Evolutionary conservation across 2,888 invertebrate genomes (phyloP), one percentile per base, ranked within the genome.

Genomic region (Pegoplata infirma): DNA sequence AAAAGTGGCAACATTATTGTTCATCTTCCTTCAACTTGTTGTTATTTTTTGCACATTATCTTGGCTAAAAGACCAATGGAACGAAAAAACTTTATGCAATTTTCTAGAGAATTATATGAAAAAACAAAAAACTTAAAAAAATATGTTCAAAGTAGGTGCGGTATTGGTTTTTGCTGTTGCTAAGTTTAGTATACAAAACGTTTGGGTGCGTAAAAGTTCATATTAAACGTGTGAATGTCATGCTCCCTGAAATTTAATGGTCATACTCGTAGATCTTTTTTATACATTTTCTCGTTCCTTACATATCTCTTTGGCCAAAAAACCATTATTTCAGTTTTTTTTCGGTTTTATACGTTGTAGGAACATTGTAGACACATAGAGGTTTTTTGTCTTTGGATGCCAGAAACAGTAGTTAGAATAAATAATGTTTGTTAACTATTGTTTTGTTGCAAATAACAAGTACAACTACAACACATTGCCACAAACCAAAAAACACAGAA

Each of bases 1-100:
- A 86, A 87, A 87, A 86, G 86, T 85, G 86, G 86, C 85, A 86
- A 87, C 87, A 87, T 86, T 85, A 86, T 86, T 86, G 87, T 84
- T 83, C 85, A 82, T 66, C 75, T 82, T 81, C 76, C 79, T 82
- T 77, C 68, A 68, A 55, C 12, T 46, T 23, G 25, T 14, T 58
- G 68, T 47, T 53, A 46, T 63, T n/a, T 47, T 40, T 23, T 67
- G 46, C 23, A 64, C 51, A 68, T 56, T 55, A 36, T 68, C 17
- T 64, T 44, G 32, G 10, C 59, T 23, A 25, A 16, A 32, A 59
- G 59, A 59, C 47, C 36, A 40, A 40, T 3, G 36, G 19, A 67
- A 19, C 10, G 12, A 61, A 17, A 59, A 61, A 46, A 56, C 7
- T 40, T 56, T 56, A 58, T 74, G 16, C 47, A 73, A 68, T 77